Conservation (phyloP, 2,888 invertebrate genomes). For the Malacosoma neustria region DNA sequence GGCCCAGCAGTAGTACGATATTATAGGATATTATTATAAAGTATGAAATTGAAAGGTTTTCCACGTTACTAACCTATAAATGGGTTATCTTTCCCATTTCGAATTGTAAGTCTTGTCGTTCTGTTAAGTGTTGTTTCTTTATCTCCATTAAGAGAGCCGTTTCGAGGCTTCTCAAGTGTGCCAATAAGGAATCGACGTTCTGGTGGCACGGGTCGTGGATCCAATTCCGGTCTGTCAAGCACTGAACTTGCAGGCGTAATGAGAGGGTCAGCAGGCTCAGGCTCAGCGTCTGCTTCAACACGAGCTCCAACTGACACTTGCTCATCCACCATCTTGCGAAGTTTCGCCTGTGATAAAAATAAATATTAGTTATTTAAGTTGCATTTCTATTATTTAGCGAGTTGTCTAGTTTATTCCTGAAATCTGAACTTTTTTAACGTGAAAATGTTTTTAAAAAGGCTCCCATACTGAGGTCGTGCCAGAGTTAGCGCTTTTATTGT, state of each 20-base stretch:
- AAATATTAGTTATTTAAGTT: too few species aligned
- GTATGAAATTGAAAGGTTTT: neutral
- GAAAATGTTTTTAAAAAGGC: too few species aligned
- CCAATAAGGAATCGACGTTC: constrained; percentile 59
- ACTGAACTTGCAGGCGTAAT: constrained; percentile 70
- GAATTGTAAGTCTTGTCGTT: constrained; percentile 47
- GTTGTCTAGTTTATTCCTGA: too few species aligned
- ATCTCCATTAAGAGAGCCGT: constrained; percentile 58
- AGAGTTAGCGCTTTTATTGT: too few species aligned
- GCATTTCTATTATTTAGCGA: too few species aligned
- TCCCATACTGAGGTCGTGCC: too few species aligned
- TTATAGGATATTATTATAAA: too few species aligned
- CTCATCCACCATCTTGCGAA: constrained; percentile 93
- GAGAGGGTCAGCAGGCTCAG: constrained; percentile 68
- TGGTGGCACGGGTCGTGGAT: constrained; percentile 51
- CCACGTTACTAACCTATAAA: constrained; percentile 44
- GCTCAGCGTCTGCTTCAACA: constrained; percentile 69
- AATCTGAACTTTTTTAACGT: too few species aligned
- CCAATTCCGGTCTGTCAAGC: constrained; percentile 45
- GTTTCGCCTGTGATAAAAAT: constrained; percentile 78
- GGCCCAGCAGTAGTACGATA: too few species aligned
- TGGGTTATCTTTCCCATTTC: constrained; percentile 68
- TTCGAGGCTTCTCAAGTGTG: constrained; percentile 58
- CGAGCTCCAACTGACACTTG: constrained; percentile 81
- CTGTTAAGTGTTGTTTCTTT: constrained; percentile 61